These are phyloP conservation scores for Branchellion lobata DNA, from an alignment of 2,888 invertebrate species.

Conservation along the genomic window DNA sequence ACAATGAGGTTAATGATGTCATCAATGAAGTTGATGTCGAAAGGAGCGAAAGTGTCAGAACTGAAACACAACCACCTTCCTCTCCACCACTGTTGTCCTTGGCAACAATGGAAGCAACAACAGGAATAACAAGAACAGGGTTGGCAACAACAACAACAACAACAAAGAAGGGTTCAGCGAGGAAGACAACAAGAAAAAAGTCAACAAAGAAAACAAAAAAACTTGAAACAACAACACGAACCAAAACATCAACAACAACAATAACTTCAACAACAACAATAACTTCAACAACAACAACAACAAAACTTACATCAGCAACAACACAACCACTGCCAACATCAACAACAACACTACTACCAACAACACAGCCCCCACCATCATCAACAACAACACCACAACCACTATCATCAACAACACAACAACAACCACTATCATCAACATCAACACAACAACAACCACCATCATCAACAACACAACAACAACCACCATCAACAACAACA, in stretches of 20 bases:
- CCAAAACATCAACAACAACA: neutral
- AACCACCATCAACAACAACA: no score
- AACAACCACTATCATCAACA: slow-evolving; percentile 4
- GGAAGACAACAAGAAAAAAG: neutral
- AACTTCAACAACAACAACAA: slow-evolving; percentile 6
- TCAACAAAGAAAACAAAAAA: no score
- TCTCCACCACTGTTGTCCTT: no score
- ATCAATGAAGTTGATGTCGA: no score
- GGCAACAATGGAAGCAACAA: neutral
- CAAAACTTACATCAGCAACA: slow-evolving; percentile 7
- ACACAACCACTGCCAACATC: slow-evolving; percentile 6
- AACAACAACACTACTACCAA: slow-evolving; percentile 2
- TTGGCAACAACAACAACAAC: no score
- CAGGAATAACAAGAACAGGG: no score
- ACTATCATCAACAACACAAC: slow-evolving; percentile 8
- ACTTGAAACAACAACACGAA: neutral
- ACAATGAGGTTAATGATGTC: no score
- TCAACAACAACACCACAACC: slow-evolving; percentile 21
- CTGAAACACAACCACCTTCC: no score
- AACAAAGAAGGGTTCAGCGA: neutral
- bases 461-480: neutral
- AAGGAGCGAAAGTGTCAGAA: no score
- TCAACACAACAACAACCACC: neutral
- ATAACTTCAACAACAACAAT: slow-evolving; percentile 21
- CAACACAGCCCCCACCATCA: neutral